phyloP scores from a whole-genome alignment of 2,888 invertebrate species.

The Zaprionus obscuricornis region DNA sequence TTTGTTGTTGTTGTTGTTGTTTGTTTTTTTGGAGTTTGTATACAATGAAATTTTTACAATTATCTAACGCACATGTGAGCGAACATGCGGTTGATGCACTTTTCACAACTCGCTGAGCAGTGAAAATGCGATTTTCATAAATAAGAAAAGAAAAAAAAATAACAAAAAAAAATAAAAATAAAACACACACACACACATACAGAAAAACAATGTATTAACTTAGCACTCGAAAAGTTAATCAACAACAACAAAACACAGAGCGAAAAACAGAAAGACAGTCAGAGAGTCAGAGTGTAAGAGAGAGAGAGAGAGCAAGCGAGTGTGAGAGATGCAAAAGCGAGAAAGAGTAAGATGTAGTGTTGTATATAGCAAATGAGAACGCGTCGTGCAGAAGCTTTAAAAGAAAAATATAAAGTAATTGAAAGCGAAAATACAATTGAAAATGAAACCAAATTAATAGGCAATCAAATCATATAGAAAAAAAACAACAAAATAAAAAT shows the following conservation, averaged over 20 bases:
- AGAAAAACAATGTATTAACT: constrained; percentile 6
- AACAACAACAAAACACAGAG: constrained; percentile 8
- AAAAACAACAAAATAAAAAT: constrained; percentile 12
- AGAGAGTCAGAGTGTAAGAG: no score
- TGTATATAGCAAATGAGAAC: no score
- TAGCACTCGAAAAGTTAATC: background rate
- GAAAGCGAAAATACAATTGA: constrained; percentile 51
- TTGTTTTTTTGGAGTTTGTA: no score
- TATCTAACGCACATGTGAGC: constrained; percentile 73
- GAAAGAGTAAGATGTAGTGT: no score
- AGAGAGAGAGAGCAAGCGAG: no score
- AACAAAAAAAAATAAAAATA: constrained; percentile 6
- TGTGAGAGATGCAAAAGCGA: no score
- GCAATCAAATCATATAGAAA: constrained; percentile 7
- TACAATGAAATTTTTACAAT: constrained; percentile 26
- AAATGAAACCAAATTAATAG: constrained; percentile 42
- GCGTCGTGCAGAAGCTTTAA: constrained; percentile 25
- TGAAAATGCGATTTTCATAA: constrained; percentile 65
- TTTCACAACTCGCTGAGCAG: constrained; percentile 80
- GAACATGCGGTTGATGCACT: constrained; percentile 80
- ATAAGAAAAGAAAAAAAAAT: constrained; percentile 9
- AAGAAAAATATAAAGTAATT: constrained; percentile 27
- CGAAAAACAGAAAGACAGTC: constrained; percentile 9
- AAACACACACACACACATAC: constrained; percentile 20
- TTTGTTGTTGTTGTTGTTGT: no score